Evolutionary conservation across 2,888 invertebrate genomes (phyloP).

Genomic region (Hypolimnas misippus): DNA sequence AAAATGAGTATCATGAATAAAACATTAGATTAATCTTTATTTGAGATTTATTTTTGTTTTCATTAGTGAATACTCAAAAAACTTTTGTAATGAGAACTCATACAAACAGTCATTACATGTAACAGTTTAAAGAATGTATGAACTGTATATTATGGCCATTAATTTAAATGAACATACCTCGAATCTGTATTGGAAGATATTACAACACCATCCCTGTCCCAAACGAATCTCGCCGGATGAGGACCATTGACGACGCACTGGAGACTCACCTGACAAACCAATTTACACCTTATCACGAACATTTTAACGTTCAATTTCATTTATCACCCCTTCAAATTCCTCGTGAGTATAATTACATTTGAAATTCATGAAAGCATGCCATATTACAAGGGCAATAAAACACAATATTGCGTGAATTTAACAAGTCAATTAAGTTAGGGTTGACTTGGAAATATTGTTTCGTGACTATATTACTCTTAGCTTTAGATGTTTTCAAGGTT

Average conservation of each 20-base stretch:
- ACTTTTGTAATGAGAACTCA: too few species aligned
- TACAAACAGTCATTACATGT: too few species aligned
- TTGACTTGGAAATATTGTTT: slow-evolving; percentile 27
- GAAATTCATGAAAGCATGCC: slow-evolving; percentile 48
- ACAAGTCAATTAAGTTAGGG: slow-evolving; percentile 34
- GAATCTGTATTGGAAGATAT: slow-evolving; percentile 78
- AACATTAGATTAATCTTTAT: too few species aligned
- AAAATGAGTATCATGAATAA: too few species aligned
- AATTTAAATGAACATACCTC: slow-evolving; percentile 56
- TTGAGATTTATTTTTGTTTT: too few species aligned
- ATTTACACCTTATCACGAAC: slow-evolving; percentile 37
- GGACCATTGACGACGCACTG: slow-evolving; percentile 74
- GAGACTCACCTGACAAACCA: slow-evolving; percentile 61
- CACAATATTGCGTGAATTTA: slow-evolving; percentile 44
- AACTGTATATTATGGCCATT: background rate
- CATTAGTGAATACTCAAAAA: too few species aligned
- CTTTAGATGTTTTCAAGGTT: slow-evolving; percentile 20
- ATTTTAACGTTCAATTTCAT: slow-evolving; percentile 39
- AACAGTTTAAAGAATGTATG: background rate
- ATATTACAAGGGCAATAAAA: slow-evolving; percentile 45
- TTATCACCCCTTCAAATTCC: slow-evolving; percentile 27
- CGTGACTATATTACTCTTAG: slow-evolving; percentile 18
- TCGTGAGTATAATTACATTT: slow-evolving; percentile 48
- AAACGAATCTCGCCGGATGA: slow-evolving; percentile 73
- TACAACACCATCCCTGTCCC: slow-evolving; percentile 76